Evolutionary conservation across 2,113 vertebrate species (phyloP).

Genomic region (Condylura cristata): DNA sequence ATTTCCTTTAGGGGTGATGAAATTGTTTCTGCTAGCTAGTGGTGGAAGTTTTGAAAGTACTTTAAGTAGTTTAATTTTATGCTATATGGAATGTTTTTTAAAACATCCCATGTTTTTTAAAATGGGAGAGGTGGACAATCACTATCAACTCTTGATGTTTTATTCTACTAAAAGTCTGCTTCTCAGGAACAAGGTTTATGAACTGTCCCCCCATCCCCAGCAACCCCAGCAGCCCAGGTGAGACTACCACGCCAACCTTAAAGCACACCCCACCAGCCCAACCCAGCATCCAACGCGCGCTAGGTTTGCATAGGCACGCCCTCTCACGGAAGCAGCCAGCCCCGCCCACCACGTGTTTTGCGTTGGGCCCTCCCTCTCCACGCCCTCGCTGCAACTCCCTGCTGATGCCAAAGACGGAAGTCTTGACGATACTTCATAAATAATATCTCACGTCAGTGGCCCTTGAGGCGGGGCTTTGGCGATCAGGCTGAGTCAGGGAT

Average conservation of each 20-base stretch:
- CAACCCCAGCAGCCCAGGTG: background rate
- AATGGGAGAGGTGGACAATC: background rate
- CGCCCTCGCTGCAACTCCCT: background rate
- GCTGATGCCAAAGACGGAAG: background rate
- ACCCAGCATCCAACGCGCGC: background rate
- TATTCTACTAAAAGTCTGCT: background rate
- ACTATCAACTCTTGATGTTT: background rate
- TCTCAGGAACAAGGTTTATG: background rate
- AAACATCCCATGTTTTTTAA: background rate
- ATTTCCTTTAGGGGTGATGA: background rate
- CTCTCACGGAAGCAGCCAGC: fast-evolving
- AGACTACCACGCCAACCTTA: background rate
- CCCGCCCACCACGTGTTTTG: background rate
- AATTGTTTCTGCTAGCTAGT: background rate
- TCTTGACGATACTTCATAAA: constrained; percentile 78
- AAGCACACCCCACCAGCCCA: background rate
- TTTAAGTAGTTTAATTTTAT: background rate
- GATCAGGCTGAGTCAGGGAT: background rate
- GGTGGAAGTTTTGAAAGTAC: background rate
- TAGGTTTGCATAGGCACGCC: constrained; percentile 40
- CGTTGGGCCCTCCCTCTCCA: background rate
- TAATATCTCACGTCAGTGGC: constrained; percentile 82
- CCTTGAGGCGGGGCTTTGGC: constrained; percentile 63
- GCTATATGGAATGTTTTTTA: background rate
- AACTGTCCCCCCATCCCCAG: fast-evolving